Base-by-base conservation (phyloP, 1,140 invertebrate genomes). In the Lethocerus indicus region DNA sequence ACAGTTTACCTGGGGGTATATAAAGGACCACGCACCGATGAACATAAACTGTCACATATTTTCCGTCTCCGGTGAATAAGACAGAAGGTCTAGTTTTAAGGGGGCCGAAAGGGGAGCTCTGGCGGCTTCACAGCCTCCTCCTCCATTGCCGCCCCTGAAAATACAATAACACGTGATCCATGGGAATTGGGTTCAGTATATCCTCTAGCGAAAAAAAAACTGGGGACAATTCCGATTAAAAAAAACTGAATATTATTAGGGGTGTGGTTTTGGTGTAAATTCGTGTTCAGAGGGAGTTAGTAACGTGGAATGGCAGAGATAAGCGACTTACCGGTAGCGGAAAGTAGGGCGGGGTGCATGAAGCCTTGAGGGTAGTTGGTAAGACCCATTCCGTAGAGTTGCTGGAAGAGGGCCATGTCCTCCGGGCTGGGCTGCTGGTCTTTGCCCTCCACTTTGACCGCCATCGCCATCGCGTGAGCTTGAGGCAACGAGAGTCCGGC, bases 361-460 rank as follows among this genome's bases (percentile, higher is more conserved):
- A 61, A 63, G 54, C 58, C 52, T 47, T 55, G 56, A 9, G 56
- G 56, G 40, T 55, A 56, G 54, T 27, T 53, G 26, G 47, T 47
- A n/a, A n/a, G n/a, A 39, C 42, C 53, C 28, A 68, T 58, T 16
- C 64, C 64, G 58, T 69, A 69, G 37, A 69, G 61, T 50, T 67
- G 65, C 42, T 68, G 67, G 20, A 69, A 59, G 23, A 69, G 60
- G 16, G 61, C 63, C 54, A 69, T 53, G 44, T 68, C 66, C 45
- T 66, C 64, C 18, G 56, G 52, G 12, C 55, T 56, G 43, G 59
- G 54, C 28, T 56, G 54, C 29, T 51, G 53, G 5, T 57, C 57
- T 40, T 59, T 59, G 39, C 52, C 55, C 26, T 58, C 54, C 37
- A 59, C 52, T 27, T 56, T 57, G 14, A 56, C 55, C 16, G 54